A percentile compares a stretch with the other conserved stretches of the same genome.
Conservation (phyloP, 2,113 vertebrate species). For the Sapajus apella region DNA sequence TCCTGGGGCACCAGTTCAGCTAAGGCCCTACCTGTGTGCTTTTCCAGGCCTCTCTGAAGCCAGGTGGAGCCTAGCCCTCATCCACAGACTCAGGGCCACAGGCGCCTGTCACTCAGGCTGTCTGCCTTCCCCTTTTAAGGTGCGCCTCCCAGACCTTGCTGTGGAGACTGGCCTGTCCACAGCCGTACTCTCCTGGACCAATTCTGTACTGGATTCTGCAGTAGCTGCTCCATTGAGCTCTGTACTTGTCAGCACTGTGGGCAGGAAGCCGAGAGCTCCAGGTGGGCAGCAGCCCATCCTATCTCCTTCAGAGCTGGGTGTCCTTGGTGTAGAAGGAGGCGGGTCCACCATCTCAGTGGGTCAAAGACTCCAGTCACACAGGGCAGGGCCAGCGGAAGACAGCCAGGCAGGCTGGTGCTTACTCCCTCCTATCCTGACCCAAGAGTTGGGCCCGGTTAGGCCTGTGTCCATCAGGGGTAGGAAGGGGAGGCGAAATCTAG, state of each 20-base stretch:
- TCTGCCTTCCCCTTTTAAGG: background rate
- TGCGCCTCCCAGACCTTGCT: background rate
- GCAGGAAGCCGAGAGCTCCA: background rate
- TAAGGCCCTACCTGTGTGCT: background rate
- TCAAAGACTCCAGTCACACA: background rate
- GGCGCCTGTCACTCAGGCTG: rapidly evolving
- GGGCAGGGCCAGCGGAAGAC: background rate
- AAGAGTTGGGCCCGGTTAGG: background rate
- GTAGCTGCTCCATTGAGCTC: background rate
- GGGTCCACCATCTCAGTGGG: background rate
- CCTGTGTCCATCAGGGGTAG: background rate
- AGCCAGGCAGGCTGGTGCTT: background rate
- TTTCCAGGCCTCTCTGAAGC: background rate
- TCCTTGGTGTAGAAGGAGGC: background rate
- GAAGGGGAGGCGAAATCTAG: background rate
- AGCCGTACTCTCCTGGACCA: rapidly evolving
- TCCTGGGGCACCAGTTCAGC: too few species aligned
- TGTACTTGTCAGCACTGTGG: rapidly evolving
- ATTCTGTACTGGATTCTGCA: background rate
- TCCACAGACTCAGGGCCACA: background rate
- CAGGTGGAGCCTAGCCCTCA: background rate
- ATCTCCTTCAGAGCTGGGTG: background rate
- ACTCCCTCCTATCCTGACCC: too few species aligned
- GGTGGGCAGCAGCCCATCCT: too few species aligned
- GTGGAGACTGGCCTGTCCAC: background rate